Conservation (phyloP, 2,888 invertebrate genomes). For the Diarsia rubi region DNA sequence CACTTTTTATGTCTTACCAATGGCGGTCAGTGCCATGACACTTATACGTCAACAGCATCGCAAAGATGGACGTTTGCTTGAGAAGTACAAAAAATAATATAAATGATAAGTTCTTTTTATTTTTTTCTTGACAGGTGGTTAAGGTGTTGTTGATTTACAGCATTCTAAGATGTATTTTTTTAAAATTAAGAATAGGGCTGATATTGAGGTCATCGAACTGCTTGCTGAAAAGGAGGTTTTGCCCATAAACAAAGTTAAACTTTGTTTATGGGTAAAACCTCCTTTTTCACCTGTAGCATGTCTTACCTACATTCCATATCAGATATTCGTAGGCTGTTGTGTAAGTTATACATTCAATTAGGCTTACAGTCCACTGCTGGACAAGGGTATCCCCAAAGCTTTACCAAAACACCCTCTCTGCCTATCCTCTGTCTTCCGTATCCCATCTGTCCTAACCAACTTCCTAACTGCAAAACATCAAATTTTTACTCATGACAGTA, state of each 20-base stretch:
- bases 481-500: not conserved
- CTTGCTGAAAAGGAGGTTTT: not conserved
- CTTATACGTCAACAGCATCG: constrained; percentile 16
- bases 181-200: not conserved
- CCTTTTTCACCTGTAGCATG: not conserved
- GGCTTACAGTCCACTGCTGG: not conserved
- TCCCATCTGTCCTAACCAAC: not conserved
- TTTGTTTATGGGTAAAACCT: not conserved
- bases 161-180: no score
- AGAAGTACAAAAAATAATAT: not conserved
- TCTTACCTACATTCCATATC: not conserved
- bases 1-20: constrained; percentile 26
- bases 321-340: not conserved
- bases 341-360: not conserved
- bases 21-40: constrained; percentile 34
- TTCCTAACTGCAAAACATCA: not conserved
- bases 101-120: no score
- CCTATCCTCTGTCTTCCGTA: not conserved
- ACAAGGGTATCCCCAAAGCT: not conserved
- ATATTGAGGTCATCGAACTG: not conserved
- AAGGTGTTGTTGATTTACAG: no score
- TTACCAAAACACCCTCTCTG: no score
- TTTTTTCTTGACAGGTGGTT: no score
- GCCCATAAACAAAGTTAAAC: not conserved
- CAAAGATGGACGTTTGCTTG: constrained; percentile 30